Conservation (phyloP, 2,797 vertebrate species). For the Petrocephalus schoutedeni region DNA sequence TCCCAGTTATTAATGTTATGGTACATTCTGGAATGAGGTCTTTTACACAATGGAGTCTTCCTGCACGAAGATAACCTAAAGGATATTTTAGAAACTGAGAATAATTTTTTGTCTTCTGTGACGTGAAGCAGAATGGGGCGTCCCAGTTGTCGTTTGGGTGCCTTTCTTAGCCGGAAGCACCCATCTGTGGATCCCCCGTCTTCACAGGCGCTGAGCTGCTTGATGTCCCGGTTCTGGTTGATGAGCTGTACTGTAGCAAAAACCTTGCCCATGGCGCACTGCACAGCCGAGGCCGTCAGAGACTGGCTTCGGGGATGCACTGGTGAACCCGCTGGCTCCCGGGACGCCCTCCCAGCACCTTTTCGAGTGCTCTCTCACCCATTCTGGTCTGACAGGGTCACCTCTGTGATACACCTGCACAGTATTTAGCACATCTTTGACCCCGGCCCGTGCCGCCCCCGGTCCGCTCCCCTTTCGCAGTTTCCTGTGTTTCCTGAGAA, state of each 20-base stretch:
- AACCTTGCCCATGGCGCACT: too few species aligned
- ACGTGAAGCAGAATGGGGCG: not conserved
- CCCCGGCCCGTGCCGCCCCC: not conserved
- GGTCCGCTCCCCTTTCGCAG: not conserved
- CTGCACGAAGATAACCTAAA: not conserved
- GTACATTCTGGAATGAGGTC: conserved; percentile 1
- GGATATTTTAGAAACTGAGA: not conserved
- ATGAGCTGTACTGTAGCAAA: too few species aligned
- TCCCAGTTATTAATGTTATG: not conserved
- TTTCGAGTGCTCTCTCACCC: not conserved
- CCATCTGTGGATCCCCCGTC: too few species aligned
- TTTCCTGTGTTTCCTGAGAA: not conserved
- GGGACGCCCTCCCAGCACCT: not conserved
- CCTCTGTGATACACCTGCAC: not conserved
- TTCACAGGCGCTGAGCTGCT: too few species aligned
- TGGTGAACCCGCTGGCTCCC: not conserved
- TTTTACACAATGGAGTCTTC: not conserved
- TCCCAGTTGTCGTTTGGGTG: too few species aligned
- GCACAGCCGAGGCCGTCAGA: too few species aligned
- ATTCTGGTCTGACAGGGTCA: not conserved
- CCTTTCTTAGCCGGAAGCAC: too few species aligned
- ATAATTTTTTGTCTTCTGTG: not conserved
- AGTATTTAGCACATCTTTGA: not conserved
- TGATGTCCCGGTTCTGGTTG: too few species aligned
- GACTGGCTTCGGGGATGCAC: too few species aligned